A percentile compares a stretch with the other conserved stretches of the same genome.
phyloP scores from a whole-genome alignment of 2,797 vertebrate genomes.

The Peromyscus attwateri region DNA sequence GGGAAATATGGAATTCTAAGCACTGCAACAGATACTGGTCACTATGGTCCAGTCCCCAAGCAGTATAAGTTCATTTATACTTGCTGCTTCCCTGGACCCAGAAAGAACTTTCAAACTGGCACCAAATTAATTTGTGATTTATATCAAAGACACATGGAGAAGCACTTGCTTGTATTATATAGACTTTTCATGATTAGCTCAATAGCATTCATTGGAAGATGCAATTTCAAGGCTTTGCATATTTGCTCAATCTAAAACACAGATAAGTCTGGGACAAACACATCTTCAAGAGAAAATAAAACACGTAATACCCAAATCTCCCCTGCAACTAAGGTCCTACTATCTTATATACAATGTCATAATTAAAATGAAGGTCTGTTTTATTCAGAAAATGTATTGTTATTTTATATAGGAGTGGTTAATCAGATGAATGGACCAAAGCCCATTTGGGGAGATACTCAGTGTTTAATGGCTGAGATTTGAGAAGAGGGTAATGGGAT shows the following conservation, averaged over 20 bases:
- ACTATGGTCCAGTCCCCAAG: slow-evolving; percentile 7
- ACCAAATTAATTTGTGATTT: slow-evolving; percentile 57
- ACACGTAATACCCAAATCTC: background rate
- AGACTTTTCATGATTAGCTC: slow-evolving; percentile 72
- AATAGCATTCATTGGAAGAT: slow-evolving; percentile 30
- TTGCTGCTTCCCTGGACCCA: background rate
- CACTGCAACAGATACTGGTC: background rate
- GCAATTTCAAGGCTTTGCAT: slow-evolving; percentile 53
- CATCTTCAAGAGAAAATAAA: slow-evolving; percentile 30
- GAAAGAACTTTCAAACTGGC: background rate
- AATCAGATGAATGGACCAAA: slow-evolving; percentile 15
- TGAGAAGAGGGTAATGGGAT: background rate
- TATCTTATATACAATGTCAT: background rate
- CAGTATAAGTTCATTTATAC: slow-evolving; percentile 12
- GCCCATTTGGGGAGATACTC: background rate
- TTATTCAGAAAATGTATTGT: slow-evolving; percentile 35
- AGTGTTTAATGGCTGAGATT: background rate
- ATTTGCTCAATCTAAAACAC: slow-evolving; percentile 54
- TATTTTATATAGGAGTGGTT: background rate
- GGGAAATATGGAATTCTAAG: slow-evolving; percentile 4
- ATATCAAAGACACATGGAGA: slow-evolving; percentile 26
- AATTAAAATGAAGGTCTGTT: slow-evolving; percentile 52
- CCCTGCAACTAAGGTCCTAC: slow-evolving; percentile 2
- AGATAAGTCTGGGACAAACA: background rate
- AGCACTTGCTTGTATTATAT: background rate